These are phyloP conservation scores for Embiotoca jacksoni DNA, from an alignment of 2,113 vertebrate genomes.

Conservation along the genomic window DNA sequence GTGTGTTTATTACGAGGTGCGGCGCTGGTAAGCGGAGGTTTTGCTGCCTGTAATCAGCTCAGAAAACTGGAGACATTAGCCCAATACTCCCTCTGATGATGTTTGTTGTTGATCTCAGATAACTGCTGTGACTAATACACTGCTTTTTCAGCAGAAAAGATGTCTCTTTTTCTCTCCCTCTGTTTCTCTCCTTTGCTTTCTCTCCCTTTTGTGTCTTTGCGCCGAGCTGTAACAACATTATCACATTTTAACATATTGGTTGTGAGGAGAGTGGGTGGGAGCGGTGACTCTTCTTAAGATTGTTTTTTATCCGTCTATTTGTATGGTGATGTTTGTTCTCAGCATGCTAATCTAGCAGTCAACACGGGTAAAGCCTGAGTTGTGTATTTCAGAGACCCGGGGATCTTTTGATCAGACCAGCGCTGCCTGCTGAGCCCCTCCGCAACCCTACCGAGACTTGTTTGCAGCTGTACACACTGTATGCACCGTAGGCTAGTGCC, in stretches of 20 bases:
- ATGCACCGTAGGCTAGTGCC: slow-evolving; percentile 22
- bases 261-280: slow-evolving; percentile 64
- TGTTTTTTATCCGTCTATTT: slow-evolving; percentile 55
- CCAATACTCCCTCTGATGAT: slow-evolving; percentile 29
- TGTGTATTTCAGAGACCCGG: slow-evolving; percentile 59
- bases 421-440: slow-evolving; percentile 55
- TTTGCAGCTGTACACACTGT: slow-evolving; percentile 58
- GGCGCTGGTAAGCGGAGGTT: slow-evolving; percentile 11
- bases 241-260: slow-evolving; percentile 67
- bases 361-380: slow-evolving; percentile 48
- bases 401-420: slow-evolving; percentile 76
- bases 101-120: slow-evolving; percentile 34
- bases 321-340: slow-evolving; percentile 65
- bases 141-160: slow-evolving; percentile 25
- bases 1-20: not conserved
- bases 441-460: slow-evolving; percentile 52
- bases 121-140: slow-evolving; percentile 33
- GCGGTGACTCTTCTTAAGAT: slow-evolving; percentile 51
- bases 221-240: slow-evolving; percentile 49
- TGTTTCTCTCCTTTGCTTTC: slow-evolving; percentile 16
- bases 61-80: slow-evolving; percentile 16
- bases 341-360: slow-evolving; percentile 65
- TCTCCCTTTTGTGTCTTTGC: slow-evolving; percentile 44
- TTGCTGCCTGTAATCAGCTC: slow-evolving; percentile 16
- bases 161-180: slow-evolving; percentile 33